Base-by-base conservation (phyloP, 2,888 invertebrate genomes). In the Coelopa pilipes region DNA sequence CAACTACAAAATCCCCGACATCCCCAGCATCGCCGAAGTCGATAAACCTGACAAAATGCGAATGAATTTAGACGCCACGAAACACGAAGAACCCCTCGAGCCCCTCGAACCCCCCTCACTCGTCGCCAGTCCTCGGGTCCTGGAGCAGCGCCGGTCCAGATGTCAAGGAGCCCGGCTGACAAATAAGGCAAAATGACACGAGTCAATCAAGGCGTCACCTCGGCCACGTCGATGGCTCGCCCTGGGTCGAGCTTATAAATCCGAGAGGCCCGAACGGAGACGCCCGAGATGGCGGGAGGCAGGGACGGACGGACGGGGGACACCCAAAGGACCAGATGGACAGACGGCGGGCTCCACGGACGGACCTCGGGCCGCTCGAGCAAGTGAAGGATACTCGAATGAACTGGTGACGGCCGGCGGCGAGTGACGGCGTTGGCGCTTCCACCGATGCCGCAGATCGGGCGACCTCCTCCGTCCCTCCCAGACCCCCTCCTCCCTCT, bases 151-250 rank as follows among this genome's bases (percentile, higher is more conserved):
- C n/a, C 21, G 21, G 71, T 53, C 71, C 65, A 63, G 34, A 53
- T 71, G 71, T 47, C 71, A 65, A n/a, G 21, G 10, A 79, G 78
- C 79, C 79, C 76, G 77, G 78, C 81, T 85, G 84, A 85, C 85
- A 85, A 85, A 84, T 85, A 83, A 83, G 85, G 84, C 84, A 84
- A 83, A 85, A 80, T 85, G 85, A 85, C 84, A 85, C 83, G 79
- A 85, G 85, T 85, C 84, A 85, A 85, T 85, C 84, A 85, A 82
- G 79, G 81, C 78, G 77, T 76, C 80, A 78, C 78, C 67, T 74
- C 34, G 34, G 15, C 47, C 21, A 17, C 46, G 72, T 55, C 55
- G 72, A 57, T 50, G 60, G 53, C 19, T 46, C 45, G 68, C 2
- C 12, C 34, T 47, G 9, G 15, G 50, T 45, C 12, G 57, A 65